These are phyloP conservation scores for Phyto melanocephala DNA, from an alignment of 2,888 invertebrate species.

Conservation along the genomic window DNA sequence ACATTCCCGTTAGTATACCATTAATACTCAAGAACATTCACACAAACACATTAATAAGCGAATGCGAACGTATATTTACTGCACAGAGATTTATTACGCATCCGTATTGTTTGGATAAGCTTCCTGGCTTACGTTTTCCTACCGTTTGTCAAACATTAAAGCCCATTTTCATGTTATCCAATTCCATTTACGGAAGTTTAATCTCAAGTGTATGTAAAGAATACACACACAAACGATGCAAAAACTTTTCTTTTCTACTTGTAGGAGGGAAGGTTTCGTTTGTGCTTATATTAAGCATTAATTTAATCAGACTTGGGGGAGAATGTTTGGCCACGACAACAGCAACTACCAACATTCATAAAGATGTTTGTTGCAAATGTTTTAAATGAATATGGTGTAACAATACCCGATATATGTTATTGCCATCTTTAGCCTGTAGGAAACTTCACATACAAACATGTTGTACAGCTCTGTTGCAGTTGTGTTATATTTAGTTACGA, in stretches of 20 bases:
- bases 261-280: not conserved
- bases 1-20: slow-evolving; percentile 34
- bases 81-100: slow-evolving; percentile 38
- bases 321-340: not conserved
- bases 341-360: no score
- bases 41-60: not conserved
- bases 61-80: not conserved
- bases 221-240: not conserved
- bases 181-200: slow-evolving; percentile 51
- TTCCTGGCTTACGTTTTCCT: slow-evolving; percentile 46
- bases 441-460: not conserved
- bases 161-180: slow-evolving; percentile 50
- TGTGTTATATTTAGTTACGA: no score
- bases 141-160: slow-evolving; percentile 47
- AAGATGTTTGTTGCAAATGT: no score
- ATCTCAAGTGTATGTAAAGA: slow-evolving; percentile 32
- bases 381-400: no score
- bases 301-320: not conserved
- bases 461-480: slow-evolving; percentile 22
- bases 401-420: no score
- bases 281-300: slow-evolving; percentile 1
- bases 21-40: not conserved
- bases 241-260: slow-evolving; percentile 4
- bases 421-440: no score
- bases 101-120: slow-evolving; percentile 39